Conservation (phyloP, 1,140 invertebrate species). For the Caenorhabditis remanei region DNA sequence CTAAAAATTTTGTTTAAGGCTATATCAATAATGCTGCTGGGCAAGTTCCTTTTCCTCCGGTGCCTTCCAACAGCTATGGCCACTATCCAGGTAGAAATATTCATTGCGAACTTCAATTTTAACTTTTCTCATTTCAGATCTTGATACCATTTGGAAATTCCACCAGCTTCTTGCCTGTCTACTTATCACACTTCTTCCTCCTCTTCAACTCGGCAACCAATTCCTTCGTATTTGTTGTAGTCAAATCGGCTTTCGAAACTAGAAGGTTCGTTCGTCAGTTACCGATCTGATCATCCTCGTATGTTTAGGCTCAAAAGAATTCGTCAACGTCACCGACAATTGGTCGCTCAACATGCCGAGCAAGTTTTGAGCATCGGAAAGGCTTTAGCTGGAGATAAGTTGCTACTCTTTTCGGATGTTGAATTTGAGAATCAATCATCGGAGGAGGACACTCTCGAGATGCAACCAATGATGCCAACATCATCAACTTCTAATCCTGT, state of each 20-base stretch:
- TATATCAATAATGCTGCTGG: slow-evolving; percentile 65
- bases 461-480: slow-evolving; percentile 31
- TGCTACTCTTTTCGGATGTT: slow-evolving; percentile 4
- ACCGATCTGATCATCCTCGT: background rate
- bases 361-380: slow-evolving; percentile 60
- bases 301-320: slow-evolving; percentile 61
- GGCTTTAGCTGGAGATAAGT: slow-evolving; percentile 55
- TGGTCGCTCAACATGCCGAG: slow-evolving; percentile 62
- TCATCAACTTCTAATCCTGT: slow-evolving; percentile 31
- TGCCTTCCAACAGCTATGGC: slow-evolving; percentile 66
- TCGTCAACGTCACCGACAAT: slow-evolving; percentile 55
- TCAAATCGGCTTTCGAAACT: slow-evolving; percentile 66
- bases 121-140: background rate
- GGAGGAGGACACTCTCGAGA: slow-evolving; percentile 22
- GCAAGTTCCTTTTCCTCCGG: slow-evolving; percentile 64
- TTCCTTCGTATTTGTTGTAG: slow-evolving; percentile 65
- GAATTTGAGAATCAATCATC: slow-evolving; percentile 46
- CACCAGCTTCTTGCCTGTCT: slow-evolving; percentile 2
- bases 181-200: slow-evolving; percentile 52
- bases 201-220: slow-evolving; percentile 68
- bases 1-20: slow-evolving; percentile 26
- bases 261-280: slow-evolving; percentile 48
- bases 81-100: slow-evolving; percentile 57
- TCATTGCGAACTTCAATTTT: too few species aligned
- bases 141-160: slow-evolving; percentile 42